A percentile compares a stretch with the other conserved stretches of the same genome.
Evolutionary conservation across 2,797 vertebrate genomes (phyloP).

Genomic region (Buphagus erythrorhynchus): DNA sequence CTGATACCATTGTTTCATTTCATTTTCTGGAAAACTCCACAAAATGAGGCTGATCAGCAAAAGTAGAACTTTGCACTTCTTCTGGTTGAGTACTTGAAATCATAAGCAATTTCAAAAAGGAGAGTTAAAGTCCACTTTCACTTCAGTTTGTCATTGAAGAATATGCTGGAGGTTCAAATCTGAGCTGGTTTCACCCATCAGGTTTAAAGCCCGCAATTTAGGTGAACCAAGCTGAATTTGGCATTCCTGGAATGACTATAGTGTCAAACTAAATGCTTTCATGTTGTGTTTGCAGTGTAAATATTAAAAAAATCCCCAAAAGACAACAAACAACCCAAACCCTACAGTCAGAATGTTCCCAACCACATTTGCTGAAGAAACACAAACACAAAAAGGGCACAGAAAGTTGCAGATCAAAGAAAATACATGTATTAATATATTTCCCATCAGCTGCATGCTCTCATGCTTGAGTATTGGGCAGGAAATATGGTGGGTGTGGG

Average conservation of each 20-base stretch:
- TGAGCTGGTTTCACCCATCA: neutral
- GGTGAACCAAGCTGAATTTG: neutral
- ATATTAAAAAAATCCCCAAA: neutral
- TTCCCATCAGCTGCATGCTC: neutral
- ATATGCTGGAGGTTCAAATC: neutral
- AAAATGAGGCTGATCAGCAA: neutral
- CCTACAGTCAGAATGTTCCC: neutral
- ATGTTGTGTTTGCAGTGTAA: constrained; percentile 14
- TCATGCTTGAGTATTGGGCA: neutral
- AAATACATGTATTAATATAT: neutral
- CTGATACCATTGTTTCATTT: neutral
- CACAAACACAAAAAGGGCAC: neutral
- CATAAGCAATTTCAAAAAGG: neutral
- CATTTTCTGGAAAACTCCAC: neutral
- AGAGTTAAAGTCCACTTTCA: neutral
- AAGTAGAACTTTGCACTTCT: neutral
- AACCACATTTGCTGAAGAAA: neutral
- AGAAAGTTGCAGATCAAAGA: neutral
- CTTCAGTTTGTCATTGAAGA: neutral
- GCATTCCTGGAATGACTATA: neutral
- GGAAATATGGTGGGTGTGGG: neutral
- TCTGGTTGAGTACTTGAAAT: neutral
- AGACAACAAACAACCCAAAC: neutral
- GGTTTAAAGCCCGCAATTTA: neutral
- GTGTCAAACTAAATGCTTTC: neutral